Base-by-base conservation (phyloP, 1,140 invertebrate species). In the Delia radicum region DNA sequence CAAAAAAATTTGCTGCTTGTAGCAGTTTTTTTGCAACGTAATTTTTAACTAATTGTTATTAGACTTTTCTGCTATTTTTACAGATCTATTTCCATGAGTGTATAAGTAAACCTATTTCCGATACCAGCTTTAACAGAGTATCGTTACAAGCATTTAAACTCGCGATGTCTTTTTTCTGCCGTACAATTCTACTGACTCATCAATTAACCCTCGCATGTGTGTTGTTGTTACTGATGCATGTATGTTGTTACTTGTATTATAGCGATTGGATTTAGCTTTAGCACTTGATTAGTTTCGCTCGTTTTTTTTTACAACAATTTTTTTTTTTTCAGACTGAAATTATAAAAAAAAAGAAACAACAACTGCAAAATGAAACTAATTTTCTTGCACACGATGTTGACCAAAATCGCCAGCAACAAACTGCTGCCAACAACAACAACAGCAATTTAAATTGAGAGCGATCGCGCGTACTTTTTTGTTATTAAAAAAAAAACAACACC, bases 321-420 rank as follows among this genome's bases (percentile, higher is more conserved):
- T 3, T 63, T 33, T 73, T 28, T 73, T 24, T n/a, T n/a, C 26
- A 3, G n/a, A 10, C 65, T 69, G 65, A 69, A 69, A 69, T 69
- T 69, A 69, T 69, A 33, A 69, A 69, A 69, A 69, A 31, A 29
- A 69, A 69, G n/a, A 29, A 31, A 69, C 65, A 69, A 42, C 46
- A 29, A n/a, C n/a, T n/a, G 75, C 75, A 75, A 69, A 55, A 76
- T 79, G 81, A 84, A 83, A 84, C 82, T 84, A 84, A 84, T 84
- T 84, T 84, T 84, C 82, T 84, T 84, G 82, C 82, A 84, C 82
- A 84, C 82, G 82, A 84, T 82, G 82, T 69, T 69, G 65, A 69
- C 65, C 65, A 69, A 69, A 8, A 69, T 18, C 33, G 21, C 28
- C 65, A 69, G 18, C 21, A 29, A 69, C 31, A 33, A 24, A 24